Base-by-base conservation (phyloP, 1,140 invertebrate species). In the Drosophila insularis region DNA sequence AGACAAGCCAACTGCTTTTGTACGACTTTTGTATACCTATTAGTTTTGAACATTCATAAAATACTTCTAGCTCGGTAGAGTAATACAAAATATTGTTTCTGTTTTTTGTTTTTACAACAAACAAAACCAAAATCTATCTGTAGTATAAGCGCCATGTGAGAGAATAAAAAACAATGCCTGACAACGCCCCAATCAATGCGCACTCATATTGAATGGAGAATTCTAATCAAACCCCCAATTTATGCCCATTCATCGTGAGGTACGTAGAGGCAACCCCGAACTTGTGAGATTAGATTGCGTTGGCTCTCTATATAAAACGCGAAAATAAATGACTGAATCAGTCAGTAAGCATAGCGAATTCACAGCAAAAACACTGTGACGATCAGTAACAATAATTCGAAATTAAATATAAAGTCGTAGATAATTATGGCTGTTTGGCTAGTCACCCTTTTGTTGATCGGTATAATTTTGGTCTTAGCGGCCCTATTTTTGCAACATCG, bases 401-500 rank as follows among this genome's bases (percentile, higher is more conserved):
- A 10, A 35, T 10, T 0, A 35, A 35, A 8, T 2, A 35, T 35
- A 10, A 35, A 35, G 7, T 10, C 32, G 8, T 35, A 35, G 32
- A 8, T 35, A 46, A 50, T 21, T 0, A 50, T 50, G 43, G 43
- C 43, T 21, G 2, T 50, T 50, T 50, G 43, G 43, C 2, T 50
- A 21, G 10, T 50, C 6, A 8, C 17, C 1, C 39, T 76, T 13
- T 65, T 39, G 7, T 50, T 73, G 37, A 4, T 78, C 6, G 7
- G 19, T 4, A 35, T 21, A 0, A 0, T 69, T 7, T 4, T 64
- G 27, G 54, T 4, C n/a, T 27, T 77, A 31, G 10, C 63, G 13
- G 32, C 4, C 3, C 8, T 27, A 1, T 69, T 17, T 14, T 40
- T 89, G 53, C 21, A 63, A 1, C 61, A 39, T 23, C 65, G 61